Evolutionary conservation across 1,140 invertebrate genomes (phyloP).

Genomic region (Halictus rubicundus): DNA sequence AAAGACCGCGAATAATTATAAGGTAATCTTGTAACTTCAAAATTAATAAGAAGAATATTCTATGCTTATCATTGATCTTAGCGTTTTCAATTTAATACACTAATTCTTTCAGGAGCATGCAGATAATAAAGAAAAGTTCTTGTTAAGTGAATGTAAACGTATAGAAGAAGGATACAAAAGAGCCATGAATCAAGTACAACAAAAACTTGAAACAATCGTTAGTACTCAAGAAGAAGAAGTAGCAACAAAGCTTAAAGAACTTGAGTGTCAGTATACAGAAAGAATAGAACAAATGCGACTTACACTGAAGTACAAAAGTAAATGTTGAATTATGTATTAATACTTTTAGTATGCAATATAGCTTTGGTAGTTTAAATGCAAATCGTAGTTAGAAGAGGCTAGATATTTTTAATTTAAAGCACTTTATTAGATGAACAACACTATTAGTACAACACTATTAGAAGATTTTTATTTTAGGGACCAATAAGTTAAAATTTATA

Average conservation of each 20-base stretch:
- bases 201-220: slow-evolving; percentile 68
- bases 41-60: background rate
- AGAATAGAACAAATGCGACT: slow-evolving; percentile 71
- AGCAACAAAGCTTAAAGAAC: slow-evolving; percentile 67
- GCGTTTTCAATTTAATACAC: slow-evolving; percentile 5
- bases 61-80: background rate
- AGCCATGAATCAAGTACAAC: slow-evolving; percentile 71
- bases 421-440: slow-evolving; percentile 75
- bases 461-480: slow-evolving; percentile 69
- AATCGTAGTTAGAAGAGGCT: slow-evolving; percentile 77
- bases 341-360: slow-evolving; percentile 73
- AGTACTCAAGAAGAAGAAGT: slow-evolving; percentile 66
- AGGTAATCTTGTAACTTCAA: slow-evolving; percentile 60
- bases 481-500: slow-evolving; percentile 62
- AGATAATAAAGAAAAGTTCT: slow-evolving; percentile 68
- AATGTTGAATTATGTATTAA: slow-evolving; percentile 75
- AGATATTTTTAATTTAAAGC: slow-evolving; percentile 76
- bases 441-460: slow-evolving; percentile 73
- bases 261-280: slow-evolving; percentile 67
- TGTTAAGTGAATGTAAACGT: slow-evolving; percentile 68
- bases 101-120: slow-evolving; percentile 66
- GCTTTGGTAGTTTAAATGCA: slow-evolving; percentile 68
- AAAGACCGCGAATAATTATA: slow-evolving; percentile 72
- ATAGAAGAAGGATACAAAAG: slow-evolving; percentile 74
- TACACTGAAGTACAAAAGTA: slow-evolving; percentile 77